These are phyloP conservation scores for Hiodon alosoides DNA, from an alignment of 2,113 vertebrate species.

Conservation along the genomic window DNA sequence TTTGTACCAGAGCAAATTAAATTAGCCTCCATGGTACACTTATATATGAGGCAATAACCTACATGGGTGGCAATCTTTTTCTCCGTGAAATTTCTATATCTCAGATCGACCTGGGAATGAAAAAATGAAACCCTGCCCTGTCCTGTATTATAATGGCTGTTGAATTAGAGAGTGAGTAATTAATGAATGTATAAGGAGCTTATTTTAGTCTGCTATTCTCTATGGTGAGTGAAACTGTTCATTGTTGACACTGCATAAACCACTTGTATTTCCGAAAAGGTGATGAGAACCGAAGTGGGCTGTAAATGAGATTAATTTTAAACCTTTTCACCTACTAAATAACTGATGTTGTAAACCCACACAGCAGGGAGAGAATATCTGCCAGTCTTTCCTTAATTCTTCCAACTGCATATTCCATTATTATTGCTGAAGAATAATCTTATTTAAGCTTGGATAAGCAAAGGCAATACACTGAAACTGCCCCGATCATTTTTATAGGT, in stretches of 20 bases:
- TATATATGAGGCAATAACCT: constrained; percentile 20
- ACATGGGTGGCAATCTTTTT: constrained; percentile 11
- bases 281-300: background rate
- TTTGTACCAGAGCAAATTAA: constrained; percentile 14
- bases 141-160: constrained; percentile 21
- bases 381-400: background rate
- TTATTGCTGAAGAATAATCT: background rate
- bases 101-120: constrained; percentile 6
- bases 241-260: constrained; percentile 25
- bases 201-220: constrained; percentile 11
- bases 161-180: constrained; percentile 24
- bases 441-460: background rate
- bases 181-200: constrained; percentile 21
- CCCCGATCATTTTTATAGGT: background rate
- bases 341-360: constrained; percentile 5
- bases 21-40: constrained; percentile 21
- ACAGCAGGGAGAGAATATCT: background rate
- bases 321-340: constrained; percentile 14
- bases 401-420: constrained; percentile 1
- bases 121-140: constrained; percentile 13
- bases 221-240: constrained; percentile 10
- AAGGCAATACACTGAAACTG: background rate
- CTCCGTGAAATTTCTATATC: constrained; percentile 24
- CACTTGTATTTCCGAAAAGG: constrained; percentile 7
- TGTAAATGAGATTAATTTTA: constrained; percentile 3